A percentile compares a stretch with the other conserved stretches of the same genome.
phyloP scores from a whole-genome alignment of 2,113 vertebrate species.

The Dasyprocta punctata region DNA sequence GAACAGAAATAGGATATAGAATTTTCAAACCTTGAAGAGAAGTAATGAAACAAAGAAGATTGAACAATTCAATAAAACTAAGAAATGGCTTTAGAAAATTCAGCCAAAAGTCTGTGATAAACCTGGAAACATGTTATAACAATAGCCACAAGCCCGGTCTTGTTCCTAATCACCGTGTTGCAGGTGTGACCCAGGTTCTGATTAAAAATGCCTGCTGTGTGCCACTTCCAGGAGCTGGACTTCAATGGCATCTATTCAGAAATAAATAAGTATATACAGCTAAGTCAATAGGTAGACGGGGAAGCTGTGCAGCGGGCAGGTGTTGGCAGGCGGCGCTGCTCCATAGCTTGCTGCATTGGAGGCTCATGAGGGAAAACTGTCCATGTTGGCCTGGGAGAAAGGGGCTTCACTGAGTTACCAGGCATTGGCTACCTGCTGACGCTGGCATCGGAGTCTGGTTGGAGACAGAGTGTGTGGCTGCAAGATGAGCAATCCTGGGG shows the following conservation, averaged over 20 bases:
- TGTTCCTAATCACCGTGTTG: not conserved
- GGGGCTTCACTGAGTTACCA: not conserved
- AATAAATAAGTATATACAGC: not conserved
- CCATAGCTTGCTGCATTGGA: not conserved
- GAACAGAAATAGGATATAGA: not conserved
- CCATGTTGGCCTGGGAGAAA: not conserved
- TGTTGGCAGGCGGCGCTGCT: no score
- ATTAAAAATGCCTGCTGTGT: not conserved
- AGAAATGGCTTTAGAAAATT: constrained; percentile 1
- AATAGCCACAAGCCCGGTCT: not conserved
- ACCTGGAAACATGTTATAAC: not conserved
- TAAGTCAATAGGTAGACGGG: not conserved
- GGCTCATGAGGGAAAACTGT: not conserved
- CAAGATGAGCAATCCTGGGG: not conserved
- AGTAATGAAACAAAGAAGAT: constrained; percentile 2
- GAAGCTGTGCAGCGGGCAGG: not conserved
- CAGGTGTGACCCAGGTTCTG: not conserved
- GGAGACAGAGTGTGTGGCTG: no score
- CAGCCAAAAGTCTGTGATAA: not conserved
- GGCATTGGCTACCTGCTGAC: not conserved
- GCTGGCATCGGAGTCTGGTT: not conserved
- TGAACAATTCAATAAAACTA: not conserved
- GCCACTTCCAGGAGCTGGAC: not conserved
- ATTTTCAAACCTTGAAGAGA: not conserved
- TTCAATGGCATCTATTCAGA: not conserved